Evolutionary conservation across 2,797 vertebrate genomes (phyloP).

Genomic region (Glyptemys insculpta): DNA sequence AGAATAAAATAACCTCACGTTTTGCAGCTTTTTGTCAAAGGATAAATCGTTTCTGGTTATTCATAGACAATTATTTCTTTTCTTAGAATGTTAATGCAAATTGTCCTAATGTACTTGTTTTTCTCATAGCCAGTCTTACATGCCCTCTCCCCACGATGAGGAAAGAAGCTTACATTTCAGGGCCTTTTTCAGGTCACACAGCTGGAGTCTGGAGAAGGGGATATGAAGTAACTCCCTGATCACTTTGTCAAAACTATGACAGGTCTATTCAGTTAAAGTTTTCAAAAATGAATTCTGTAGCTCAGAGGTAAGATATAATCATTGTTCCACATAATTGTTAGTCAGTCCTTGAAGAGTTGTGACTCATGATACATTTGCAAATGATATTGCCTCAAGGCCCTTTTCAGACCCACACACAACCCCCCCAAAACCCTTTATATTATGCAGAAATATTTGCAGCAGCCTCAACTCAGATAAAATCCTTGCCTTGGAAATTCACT

Average conservation of each 20-base stretch:
- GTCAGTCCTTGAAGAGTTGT: background rate
- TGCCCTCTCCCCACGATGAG: background rate
- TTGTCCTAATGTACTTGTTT: background rate
- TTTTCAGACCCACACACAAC: background rate
- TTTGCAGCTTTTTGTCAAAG: background rate
- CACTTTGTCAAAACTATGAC: background rate
- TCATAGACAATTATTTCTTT: background rate
- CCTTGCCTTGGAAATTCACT: background rate
- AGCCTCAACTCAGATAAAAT: background rate
- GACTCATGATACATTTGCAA: background rate
- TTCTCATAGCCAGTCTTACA: background rate
- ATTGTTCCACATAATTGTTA: background rate
- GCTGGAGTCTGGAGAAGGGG: background rate
- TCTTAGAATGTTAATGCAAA: background rate
- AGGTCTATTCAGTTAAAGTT: background rate
- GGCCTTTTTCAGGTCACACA: background rate
- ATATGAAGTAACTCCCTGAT: background rate
- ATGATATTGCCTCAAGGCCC: background rate
- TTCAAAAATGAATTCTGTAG: background rate
- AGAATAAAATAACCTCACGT: background rate
- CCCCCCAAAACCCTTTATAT: background rate
- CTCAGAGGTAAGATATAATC: background rate
- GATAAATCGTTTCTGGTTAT: background rate
- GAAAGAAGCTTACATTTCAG: background rate
- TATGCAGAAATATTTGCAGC: accelerated